Base-by-base conservation (phyloP, 2,113 vertebrate genomes). In the Rhombomys opimus region DNA sequence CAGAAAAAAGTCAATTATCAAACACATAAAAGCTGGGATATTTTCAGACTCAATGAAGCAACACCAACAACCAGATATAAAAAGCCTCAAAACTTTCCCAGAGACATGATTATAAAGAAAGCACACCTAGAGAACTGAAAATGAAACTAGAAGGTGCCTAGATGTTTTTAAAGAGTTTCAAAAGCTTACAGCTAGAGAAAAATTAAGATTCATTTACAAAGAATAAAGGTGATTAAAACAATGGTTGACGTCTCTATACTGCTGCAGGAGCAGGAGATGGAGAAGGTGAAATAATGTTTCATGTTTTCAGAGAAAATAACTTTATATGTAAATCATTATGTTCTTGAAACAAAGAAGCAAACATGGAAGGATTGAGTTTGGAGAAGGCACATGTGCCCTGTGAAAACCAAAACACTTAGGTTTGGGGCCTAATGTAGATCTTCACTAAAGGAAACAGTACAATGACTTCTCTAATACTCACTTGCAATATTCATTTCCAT, bases 331-430 rank as follows among this genome's bases (percentile, higher is more conserved):
- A 32, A 89, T 2, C 54, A 89, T 59, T 86, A 41, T 41, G 23
- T 25, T 52, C 15, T 73, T 81, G 54, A 92, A 90, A 94, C 63
- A 61, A 41, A 30, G 25, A 96, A 91, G 63, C 11, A 75, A 86
- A 87, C 15, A 88, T 85, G 81, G 38, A 72, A 95, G 50, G 77
- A 84, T 13, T 94, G 41, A 5, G 22, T 13, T 72, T 7, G 15
- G 32, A 10, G 9, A 14, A 94, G 12, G 84, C 86, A 90, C 1
- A 89, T 1, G 38, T 14, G 65, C 61, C 87, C 18, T 70, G 57
- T 67, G 63, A 41, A 67, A 81, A 87, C 80, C 14, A 61, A 90
- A 92, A 38, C 90, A 25, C 7, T 72, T 27, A 70, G 30, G 30
- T 72, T 95, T 91, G 94, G 81, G 70, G 17, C 38, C 63, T 38